These are phyloP conservation scores for Pseudomyrmex sp. DNA, from an alignment of 1,140 invertebrate genomes.

Conservation along the genomic window DNA sequence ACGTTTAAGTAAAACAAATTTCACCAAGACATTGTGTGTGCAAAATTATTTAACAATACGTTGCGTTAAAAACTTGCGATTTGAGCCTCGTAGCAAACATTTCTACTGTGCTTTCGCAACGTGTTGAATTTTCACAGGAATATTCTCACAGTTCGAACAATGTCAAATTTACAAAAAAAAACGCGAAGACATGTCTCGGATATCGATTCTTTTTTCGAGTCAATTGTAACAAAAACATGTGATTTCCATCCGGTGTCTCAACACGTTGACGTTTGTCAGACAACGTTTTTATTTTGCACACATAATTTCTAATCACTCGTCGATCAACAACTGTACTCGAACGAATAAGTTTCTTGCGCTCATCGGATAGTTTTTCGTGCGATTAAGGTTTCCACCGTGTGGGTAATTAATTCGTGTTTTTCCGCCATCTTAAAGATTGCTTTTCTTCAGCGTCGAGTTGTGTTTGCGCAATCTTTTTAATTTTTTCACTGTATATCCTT, in stretches of 20 bases:
- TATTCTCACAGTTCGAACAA: too few relatives aligned
- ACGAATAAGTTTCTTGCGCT: not conserved
- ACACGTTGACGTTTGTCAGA: not conserved
- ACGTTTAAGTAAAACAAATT: too few relatives aligned
- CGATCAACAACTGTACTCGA: not conserved
- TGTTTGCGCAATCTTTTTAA: constrained; percentile 13
- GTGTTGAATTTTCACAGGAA: too few relatives aligned
- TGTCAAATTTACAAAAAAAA: too few relatives aligned
- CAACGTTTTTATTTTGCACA: not conserved
- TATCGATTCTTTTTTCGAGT: too few relatives aligned
- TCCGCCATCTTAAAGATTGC: not conserved
- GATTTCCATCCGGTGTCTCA: not conserved
- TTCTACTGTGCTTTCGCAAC: too few relatives aligned
- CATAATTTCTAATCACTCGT: constrained; percentile 19
- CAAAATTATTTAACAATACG: too few relatives aligned
- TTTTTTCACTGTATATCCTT: not conserved
- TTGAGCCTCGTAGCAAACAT: too few relatives aligned
- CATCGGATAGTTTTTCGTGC: not conserved
- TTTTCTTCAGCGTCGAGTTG: not conserved
- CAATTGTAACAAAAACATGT: too few relatives aligned
- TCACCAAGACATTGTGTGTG: too few relatives aligned
- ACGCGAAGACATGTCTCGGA: too few relatives aligned
- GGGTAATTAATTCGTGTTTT: constrained; percentile 24
- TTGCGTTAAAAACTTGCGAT: too few relatives aligned
- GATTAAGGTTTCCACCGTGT: not conserved